Conservation (phyloP, 2,113 vertebrate species). For the Tenrec ecaudatus region DNA sequence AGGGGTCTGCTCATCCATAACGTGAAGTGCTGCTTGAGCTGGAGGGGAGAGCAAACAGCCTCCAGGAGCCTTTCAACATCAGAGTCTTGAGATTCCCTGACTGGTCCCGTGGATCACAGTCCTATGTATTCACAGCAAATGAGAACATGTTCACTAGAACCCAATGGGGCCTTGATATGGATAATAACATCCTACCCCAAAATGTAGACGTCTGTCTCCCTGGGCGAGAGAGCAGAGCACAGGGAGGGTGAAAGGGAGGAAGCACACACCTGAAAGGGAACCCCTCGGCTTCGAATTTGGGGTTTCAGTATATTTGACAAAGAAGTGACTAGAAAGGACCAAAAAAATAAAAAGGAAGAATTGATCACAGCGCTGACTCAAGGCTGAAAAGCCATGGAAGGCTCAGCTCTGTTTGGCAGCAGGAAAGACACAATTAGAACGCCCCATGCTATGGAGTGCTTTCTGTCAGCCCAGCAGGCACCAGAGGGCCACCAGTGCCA, state of each 20-base stretch:
- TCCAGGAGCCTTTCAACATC: constrained; percentile 3
- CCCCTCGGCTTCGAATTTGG: neutral
- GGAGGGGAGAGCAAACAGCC: neutral
- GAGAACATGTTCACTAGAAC: neutral
- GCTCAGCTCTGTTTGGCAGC: neutral
- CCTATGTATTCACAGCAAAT: neutral
- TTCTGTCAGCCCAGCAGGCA: neutral
- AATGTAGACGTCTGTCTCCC: neutral
- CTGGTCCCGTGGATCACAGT: neutral
- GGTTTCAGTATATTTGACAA: constrained; percentile 20
- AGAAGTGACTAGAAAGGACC: neutral
- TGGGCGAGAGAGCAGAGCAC: neutral
- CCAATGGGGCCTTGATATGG: neutral
- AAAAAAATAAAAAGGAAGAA: no score
- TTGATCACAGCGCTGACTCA: neutral
- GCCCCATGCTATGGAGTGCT: neutral
- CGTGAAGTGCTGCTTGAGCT: neutral
- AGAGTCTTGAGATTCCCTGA: neutral
- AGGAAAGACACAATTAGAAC: neutral
- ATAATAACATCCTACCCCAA: neutral
- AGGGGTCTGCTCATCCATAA: neutral
- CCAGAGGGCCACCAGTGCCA: neutral
- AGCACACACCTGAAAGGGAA: neutral
- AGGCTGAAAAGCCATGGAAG: neutral
- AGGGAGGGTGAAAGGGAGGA: neutral